Base-by-base conservation (phyloP, 2,888 invertebrate species). In the Andrena dorsata region DNA sequence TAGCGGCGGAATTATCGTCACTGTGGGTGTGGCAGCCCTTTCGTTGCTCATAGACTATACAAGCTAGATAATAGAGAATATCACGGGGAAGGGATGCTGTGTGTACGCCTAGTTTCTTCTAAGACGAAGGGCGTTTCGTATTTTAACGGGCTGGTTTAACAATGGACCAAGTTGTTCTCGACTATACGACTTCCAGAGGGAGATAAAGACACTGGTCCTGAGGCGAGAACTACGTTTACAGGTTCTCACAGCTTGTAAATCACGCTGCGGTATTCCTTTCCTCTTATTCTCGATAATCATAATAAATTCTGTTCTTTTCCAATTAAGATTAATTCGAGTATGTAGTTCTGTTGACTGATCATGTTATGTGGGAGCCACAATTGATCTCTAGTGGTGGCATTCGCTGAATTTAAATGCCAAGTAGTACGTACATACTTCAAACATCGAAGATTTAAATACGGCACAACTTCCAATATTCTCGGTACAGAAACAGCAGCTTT, bases 81-180 rank as follows among this genome's bases (percentile, higher is more conserved):
- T 66, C 56, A 58, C 23, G 35, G 30, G 69, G 49, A 64, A 70
- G 72, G 85, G 86, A 74, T 41, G 71, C 65, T 68, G 76, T 83
- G 76, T 76, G 77, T 73, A 68, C 64, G 85, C 75, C 73, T 56
- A 61, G 71, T 73, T 77, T 78, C 87, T 83, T 88, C 79, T 65
- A 82, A 88, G 88, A 86, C 78, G 82, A 86, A 86, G 88, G 90
- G 89, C 84, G 89, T 90, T 89, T 88, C 91, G 89, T 92, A 92
- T 92, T 93, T 93, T 92, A 93, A 93, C 91, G 91, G 90, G 80
- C 89, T 90, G 90, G 89, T 92, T 93, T 90, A 90, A 91, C 91
- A 91, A 90, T 90, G 86, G 89, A 74, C 86, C 79, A 74, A 80
- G 81, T 84, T 76, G 81, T 84, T 83, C 76, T 73, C 73, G 74